phyloP scores from a whole-genome alignment of 2,113 vertebrate genomes.

The Heptranchias perlo region DNA sequence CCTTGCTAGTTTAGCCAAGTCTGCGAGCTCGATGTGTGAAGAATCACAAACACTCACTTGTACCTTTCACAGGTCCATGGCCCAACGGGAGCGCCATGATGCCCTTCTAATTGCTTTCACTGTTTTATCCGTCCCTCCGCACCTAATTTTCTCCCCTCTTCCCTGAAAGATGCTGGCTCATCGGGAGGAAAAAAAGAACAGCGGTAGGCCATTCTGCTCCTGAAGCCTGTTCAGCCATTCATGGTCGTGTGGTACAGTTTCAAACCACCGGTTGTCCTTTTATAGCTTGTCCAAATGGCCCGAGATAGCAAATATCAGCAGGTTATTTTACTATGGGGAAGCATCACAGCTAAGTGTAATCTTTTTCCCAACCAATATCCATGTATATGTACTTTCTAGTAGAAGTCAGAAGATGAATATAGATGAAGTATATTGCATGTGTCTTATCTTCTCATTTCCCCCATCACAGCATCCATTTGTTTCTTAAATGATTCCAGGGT shows the following conservation, averaged over 20 bases:
- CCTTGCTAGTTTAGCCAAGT: background rate
- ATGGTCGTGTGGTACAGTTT: background rate
- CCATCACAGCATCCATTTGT: background rate
- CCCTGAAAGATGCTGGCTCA: too few relatives aligned
- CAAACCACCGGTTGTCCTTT: background rate
- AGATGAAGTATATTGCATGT: background rate
- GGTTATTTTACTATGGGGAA: background rate
- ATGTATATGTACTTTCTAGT: background rate
- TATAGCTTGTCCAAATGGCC: background rate
- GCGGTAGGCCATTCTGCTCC: too few relatives aligned
- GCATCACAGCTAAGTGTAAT: background rate
- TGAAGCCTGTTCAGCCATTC: too few relatives aligned
- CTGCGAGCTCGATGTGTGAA: background rate
- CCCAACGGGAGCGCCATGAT: too few relatives aligned
- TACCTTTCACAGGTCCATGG: too few relatives aligned
- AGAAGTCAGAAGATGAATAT: background rate
- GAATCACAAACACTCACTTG: too few relatives aligned
- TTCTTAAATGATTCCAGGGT: background rate
- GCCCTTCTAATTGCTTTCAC: too few relatives aligned
- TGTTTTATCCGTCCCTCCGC: too few relatives aligned
- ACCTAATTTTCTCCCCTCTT: too few relatives aligned
- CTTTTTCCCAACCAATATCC: background rate
- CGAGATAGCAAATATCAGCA: background rate
- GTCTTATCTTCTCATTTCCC: background rate
- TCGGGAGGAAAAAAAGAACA: too few relatives aligned